phyloP scores from a whole-genome alignment of 2,888 invertebrate genomes.

The Pandemis corylana region DNA sequence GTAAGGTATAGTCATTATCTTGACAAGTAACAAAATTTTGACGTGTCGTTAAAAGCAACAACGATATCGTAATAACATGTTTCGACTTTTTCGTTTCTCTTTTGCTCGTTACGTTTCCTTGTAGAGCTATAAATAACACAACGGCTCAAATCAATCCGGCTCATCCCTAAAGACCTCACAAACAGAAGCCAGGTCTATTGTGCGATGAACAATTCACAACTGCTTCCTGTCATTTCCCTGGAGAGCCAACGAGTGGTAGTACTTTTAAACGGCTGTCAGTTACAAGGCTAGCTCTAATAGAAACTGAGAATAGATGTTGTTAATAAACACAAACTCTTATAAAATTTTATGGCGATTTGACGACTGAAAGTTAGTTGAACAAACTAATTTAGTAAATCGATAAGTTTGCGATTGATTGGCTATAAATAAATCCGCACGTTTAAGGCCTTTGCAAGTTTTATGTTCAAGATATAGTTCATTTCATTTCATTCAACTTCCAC shows the following conservation, averaged over 20 bases:
- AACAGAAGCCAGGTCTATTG: slow-evolving; percentile 8
- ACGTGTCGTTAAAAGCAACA: not conserved
- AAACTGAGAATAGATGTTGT: not conserved
- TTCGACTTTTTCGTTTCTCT: too few relatives aligned
- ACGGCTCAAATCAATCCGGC: slow-evolving; percentile 2
- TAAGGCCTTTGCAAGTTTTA: too few relatives aligned
- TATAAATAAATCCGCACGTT: too few relatives aligned
- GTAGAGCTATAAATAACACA: not conserved
- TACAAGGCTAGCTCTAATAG: not conserved
- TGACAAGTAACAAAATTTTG: too few relatives aligned
- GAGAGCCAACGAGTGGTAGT: slow-evolving; percentile 3
- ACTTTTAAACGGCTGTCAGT: slow-evolving; percentile 15
- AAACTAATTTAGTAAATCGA: too few relatives aligned
- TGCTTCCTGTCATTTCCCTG: slow-evolving; percentile 20
- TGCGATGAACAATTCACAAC: slow-evolving; percentile 20
- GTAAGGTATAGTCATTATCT: too few relatives aligned
- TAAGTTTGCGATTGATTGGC: too few relatives aligned
- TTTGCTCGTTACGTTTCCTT: not conserved
- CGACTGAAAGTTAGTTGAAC: not conserved
- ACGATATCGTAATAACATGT: too few relatives aligned
- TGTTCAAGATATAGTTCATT: too few relatives aligned
- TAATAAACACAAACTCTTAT: not conserved
- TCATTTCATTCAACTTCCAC: too few relatives aligned
- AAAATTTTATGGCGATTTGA: not conserved
- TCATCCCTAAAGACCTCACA: not conserved